These are phyloP conservation scores for Limenitis camilla DNA, from an alignment of 2,888 invertebrate genomes.

Conservation along the genomic window DNA sequence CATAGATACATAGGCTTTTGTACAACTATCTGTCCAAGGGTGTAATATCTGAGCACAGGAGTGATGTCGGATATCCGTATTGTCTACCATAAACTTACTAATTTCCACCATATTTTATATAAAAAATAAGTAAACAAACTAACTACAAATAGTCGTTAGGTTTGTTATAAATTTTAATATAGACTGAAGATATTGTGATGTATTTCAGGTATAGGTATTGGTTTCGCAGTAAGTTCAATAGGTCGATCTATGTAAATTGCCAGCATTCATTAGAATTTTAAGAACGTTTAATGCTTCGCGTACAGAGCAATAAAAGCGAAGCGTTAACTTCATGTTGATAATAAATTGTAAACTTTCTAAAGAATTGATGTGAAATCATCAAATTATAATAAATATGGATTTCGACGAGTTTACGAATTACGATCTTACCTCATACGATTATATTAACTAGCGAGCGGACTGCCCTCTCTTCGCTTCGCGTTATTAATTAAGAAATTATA, in stretches of 20 bases:
- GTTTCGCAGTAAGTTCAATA: slow-evolving; percentile 15
- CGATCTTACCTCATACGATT: too few species aligned
- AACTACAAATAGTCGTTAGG: background rate
- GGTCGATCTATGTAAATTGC: slow-evolving; percentile 14
- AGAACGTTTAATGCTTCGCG: slow-evolving; percentile 7
- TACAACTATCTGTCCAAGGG: slow-evolving; percentile 52
- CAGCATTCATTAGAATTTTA: slow-evolving; percentile 19
- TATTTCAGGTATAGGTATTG: background rate
- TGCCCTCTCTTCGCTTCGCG: too few species aligned
- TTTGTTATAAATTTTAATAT: slow-evolving; percentile 1
- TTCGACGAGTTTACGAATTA: too few species aligned
- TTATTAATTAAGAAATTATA: too few species aligned
- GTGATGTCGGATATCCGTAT: slow-evolving; percentile 26
- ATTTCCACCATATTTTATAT: slow-evolving; percentile 52
- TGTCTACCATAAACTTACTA: slow-evolving; percentile 47
- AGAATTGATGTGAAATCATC: too few species aligned
- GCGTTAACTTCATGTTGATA: too few species aligned
- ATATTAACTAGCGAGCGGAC: too few species aligned
- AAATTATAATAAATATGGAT: too few species aligned
- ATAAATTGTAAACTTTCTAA: too few species aligned
- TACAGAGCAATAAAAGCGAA: too few species aligned
- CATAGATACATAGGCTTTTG: slow-evolving; percentile 41
- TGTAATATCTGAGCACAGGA: slow-evolving; percentile 48
- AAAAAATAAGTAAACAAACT: background rate
- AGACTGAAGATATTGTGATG: background rate